Base-by-base conservation (phyloP, 2,888 invertebrate genomes). In the Synergus laeviventris region DNA sequence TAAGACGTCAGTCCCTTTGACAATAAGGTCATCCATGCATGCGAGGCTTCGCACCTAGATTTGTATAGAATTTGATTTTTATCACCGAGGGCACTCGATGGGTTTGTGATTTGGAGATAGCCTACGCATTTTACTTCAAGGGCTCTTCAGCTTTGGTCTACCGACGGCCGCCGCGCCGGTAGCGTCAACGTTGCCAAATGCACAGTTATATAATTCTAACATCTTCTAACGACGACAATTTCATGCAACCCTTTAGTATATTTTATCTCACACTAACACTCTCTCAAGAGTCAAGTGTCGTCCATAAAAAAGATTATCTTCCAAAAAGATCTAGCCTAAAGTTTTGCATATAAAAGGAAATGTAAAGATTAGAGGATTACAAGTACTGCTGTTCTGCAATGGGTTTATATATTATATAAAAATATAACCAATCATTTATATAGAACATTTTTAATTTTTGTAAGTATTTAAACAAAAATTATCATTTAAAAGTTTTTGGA, bases 61-160 rank as follows among this genome's bases (percentile, higher is more conserved):
- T 82, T 83, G 76, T 81, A 84, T 86, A 84, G 84, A 86, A 86
- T 88, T 87, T 85, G 91, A 90, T 91, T 88, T 85, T 89, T 90
- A 90, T 91, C 90, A 88, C 88, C 80, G 87, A 90, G 90, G 86
- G 89, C 88, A 88, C 91, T 91, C 90, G 89, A 89, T 89, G 87
- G 87, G 87, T 85, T 82, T 78, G 85, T 86, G 89, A 89, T 90
- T 87, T 87, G 79, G 85, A 89, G 90, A 91, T 90, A 91, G 88
- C 84, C 85, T 84, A 83, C 82, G 80, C 85, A 77, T 66, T 74
- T 70, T 73, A 83, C 78, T 76, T 89, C 86, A 85, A 90, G 90
- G 84, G 86, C 87, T 84, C 89, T 89, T 80, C 80, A 80, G 78
- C 73, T 81, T 76, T 79, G 79, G 81, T 82, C 80, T 78, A 81